Percentiles rank a stretch among this genome's conserved stretches.
phyloP scores from a whole-genome alignment of 2,113 vertebrate genomes.

The Mobula hypostoma region DNA sequence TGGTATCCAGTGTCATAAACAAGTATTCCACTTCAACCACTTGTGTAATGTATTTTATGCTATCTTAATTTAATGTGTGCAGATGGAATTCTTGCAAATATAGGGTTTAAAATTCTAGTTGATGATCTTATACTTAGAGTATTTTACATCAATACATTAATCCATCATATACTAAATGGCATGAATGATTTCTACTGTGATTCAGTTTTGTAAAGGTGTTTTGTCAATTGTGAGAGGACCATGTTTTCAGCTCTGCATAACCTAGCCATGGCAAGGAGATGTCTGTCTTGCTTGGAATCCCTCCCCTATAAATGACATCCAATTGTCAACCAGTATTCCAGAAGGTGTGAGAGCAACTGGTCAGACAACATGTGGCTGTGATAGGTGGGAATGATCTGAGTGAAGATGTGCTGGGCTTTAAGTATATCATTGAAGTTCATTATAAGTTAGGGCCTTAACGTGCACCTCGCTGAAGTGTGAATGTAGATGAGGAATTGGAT shows the following conservation, averaged over 20 bases:
- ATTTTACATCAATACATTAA: not conserved
- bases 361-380: not conserved
- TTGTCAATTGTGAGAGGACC: not conserved
- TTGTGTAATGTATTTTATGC: not conserved
- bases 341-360: not conserved
- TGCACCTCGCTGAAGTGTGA: not conserved
- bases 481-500: not conserved
- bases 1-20: not conserved
- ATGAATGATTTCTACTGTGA: not conserved
- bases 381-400: not conserved
- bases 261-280: not conserved
- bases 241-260: not conserved
- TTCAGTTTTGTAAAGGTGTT: not conserved
- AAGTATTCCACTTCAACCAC: not conserved
- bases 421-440: not conserved
- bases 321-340: not conserved
- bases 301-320: not conserved
- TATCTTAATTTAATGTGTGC: not conserved
- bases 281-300: not conserved
- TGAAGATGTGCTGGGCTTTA: not conserved
- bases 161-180: not conserved
- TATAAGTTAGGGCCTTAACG: not conserved
- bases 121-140: not conserved
- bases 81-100: not conserved
- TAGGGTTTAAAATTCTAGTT: not conserved